These are phyloP conservation scores for Hippasteria phrygiana DNA, from an alignment of 53 echinoderm and acorn worm genomes.

Conservation along the genomic window DNA sequence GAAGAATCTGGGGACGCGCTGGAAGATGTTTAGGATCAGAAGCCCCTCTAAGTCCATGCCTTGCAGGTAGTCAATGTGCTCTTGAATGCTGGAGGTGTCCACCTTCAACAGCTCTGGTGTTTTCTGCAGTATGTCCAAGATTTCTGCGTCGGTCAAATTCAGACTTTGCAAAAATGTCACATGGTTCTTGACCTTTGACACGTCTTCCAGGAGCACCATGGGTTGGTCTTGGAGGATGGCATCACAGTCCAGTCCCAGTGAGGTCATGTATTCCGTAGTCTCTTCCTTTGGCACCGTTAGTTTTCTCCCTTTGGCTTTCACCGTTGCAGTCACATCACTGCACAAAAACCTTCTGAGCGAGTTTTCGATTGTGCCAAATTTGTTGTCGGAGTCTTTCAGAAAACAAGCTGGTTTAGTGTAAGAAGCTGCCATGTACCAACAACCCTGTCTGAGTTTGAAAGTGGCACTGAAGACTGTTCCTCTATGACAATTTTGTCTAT, in stretches of 20 bases:
- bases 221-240: constrained; percentile 53
- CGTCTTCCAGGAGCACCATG: constrained; percentile 63
- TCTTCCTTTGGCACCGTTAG: constrained; percentile 54
- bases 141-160: constrained; percentile 59
- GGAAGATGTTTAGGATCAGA: constrained; percentile 78
- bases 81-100: constrained; percentile 17
- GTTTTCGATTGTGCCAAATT: background rate
- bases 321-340: background rate
- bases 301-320: background rate
- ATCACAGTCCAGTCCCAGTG: constrained; percentile 63
- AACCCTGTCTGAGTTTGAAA: background rate
- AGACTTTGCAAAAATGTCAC: constrained; percentile 71
- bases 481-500: background rate
- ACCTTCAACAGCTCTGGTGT: constrained; percentile 45
- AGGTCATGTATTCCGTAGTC: constrained; percentile 67
- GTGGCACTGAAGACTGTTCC: too few species aligned
- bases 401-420: background rate
- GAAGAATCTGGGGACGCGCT: constrained; percentile 81
- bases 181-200: constrained; percentile 50
- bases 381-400: background rate
- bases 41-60: constrained; percentile 29
- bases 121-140: constrained; percentile 32
- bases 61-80: constrained; percentile 22
- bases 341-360: constrained; percentile 1
- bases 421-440: background rate